A percentile compares a stretch with the other conserved stretches of the same genome.
These are phyloP conservation scores for Lithophane ornitopus DNA, from an alignment of 2,888 invertebrate genomes.

Conservation along the genomic window DNA sequence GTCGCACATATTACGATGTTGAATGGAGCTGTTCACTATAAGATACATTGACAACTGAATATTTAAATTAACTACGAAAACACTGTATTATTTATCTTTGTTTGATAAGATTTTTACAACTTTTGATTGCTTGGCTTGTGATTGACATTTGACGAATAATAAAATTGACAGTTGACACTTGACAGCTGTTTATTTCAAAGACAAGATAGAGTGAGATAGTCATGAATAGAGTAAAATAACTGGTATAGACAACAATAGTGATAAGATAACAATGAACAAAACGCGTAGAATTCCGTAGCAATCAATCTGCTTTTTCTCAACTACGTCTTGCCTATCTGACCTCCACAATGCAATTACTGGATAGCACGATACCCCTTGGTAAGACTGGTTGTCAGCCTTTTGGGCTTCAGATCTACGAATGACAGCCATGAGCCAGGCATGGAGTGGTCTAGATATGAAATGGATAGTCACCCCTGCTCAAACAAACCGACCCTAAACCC, in stretches of 20 bases:
- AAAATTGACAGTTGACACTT: constrained; percentile 46
- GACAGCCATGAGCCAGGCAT: background rate
- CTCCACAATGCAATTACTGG: too few relatives aligned
- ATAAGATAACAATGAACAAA: too few relatives aligned
- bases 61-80: constrained; percentile 44
- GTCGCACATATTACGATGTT: constrained; percentile 47
- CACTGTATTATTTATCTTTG: constrained; percentile 56
- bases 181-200: constrained; percentile 60
- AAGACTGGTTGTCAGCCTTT: background rate
- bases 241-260: background rate
- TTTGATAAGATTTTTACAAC: constrained; percentile 45
- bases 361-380: background rate
- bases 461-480: too few relatives aligned
- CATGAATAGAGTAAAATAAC: too few relatives aligned
- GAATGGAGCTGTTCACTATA: constrained; percentile 40
- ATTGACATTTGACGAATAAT: constrained; percentile 66
- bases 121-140: constrained; percentile 36
- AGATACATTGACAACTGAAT: constrained; percentile 61
- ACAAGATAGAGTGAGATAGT: constrained; percentile 35
- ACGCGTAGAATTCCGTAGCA: background rate
- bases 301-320: background rate
- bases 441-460: too few relatives aligned
- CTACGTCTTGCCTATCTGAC: too few relatives aligned
- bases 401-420: background rate
- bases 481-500: background rate